These are phyloP conservation scores for Arvicanthis niloticus DNA, from an alignment of 2,113 vertebrate genomes.

Conservation along the genomic window DNA sequence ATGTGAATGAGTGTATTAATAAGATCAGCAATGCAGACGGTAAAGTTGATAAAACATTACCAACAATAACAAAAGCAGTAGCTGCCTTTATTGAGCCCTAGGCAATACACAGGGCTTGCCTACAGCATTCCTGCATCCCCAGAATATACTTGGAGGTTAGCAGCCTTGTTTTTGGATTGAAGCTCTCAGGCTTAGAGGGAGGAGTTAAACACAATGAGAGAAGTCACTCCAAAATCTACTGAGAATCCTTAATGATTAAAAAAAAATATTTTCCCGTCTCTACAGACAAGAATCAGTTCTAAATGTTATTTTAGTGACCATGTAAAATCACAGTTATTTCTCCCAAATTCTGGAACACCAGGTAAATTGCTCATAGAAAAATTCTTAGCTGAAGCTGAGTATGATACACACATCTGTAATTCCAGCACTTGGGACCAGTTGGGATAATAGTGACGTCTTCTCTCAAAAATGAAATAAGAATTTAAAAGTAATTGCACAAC, in stretches of 20 bases:
- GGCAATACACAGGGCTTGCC: not conserved
- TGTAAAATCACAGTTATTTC: conserved; percentile 22
- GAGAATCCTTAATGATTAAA: conserved; percentile 13
- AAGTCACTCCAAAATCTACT: not conserved
- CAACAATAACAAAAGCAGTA: not conserved
- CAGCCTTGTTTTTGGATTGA: not conserved
- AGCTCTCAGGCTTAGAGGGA: not conserved
- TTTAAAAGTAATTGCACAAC: not conserved
- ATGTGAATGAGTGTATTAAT: conserved; percentile 45
- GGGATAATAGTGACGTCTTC: not conserved
- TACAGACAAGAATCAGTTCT: not conserved
- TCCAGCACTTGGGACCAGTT: not conserved
- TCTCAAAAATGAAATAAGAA: not conserved
- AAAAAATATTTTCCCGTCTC: not conserved
- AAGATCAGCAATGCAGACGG: not conserved
- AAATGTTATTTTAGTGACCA: conserved; percentile 23
- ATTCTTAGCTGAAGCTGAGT: not conserved
- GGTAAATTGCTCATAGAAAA: conserved; percentile 42
- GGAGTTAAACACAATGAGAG: not conserved
- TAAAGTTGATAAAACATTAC: not conserved
- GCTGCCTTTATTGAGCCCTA: not conserved
- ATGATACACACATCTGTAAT: not conserved
- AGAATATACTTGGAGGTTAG: not conserved
- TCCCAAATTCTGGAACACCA: conserved; percentile 53
- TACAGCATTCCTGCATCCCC: not conserved